A percentile compares a stretch with the other conserved stretches of the same genome.
Evolutionary conservation across 2,888 invertebrate species (phyloP).

Genomic region (Tiphia femorata): DNA sequence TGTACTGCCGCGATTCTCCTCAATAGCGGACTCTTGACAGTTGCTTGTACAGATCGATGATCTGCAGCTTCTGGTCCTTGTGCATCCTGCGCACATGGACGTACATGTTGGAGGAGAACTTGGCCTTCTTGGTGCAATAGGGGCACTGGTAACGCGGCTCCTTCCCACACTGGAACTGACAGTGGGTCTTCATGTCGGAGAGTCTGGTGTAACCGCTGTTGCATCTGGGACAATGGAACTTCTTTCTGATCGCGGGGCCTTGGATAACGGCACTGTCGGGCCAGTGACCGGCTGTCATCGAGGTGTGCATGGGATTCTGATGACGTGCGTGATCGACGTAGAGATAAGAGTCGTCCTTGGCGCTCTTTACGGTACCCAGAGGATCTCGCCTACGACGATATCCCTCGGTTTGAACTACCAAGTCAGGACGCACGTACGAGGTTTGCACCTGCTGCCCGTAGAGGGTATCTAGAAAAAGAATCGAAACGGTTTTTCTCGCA

Average conservation of each 20-base stretch:
- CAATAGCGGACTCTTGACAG: slow-evolving; percentile 34
- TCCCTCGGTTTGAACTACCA: slow-evolving; percentile 18
- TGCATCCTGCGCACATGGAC: slow-evolving; percentile 57
- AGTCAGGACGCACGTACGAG: slow-evolving; percentile 29
- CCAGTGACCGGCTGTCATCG: slow-evolving; percentile 33
- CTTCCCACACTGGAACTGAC: slow-evolving; percentile 67
- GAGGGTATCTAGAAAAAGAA: slow-evolving; percentile 46
- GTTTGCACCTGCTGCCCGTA: slow-evolving; percentile 34
- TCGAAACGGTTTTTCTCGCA: slow-evolving; percentile 29
- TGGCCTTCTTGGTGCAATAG: slow-evolving; percentile 61
- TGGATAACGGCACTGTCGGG: slow-evolving; percentile 37
- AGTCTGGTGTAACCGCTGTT: slow-evolving; percentile 47
- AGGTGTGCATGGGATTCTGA: slow-evolving; percentile 11
- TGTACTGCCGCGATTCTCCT: not conserved
- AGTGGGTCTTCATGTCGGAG: slow-evolving; percentile 62
- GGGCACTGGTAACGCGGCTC: slow-evolving; percentile 67
- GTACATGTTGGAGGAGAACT: slow-evolving; percentile 63
- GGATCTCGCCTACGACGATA: slow-evolving; percentile 28
- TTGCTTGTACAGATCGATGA: slow-evolving; percentile 56
- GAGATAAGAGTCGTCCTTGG: slow-evolving; percentile 28
- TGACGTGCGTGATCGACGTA: slow-evolving; percentile 24
- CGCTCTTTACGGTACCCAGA: slow-evolving; percentile 7
- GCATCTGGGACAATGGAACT: slow-evolving; percentile 50
- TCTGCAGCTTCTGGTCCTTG: slow-evolving; percentile 51
- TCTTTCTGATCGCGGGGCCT: slow-evolving; percentile 26